A percentile compares a stretch with the other conserved stretches of the same genome.
Evolutionary conservation across 2,797 vertebrate species (phyloP).

Genomic region (Sebastes flavidus): DNA sequence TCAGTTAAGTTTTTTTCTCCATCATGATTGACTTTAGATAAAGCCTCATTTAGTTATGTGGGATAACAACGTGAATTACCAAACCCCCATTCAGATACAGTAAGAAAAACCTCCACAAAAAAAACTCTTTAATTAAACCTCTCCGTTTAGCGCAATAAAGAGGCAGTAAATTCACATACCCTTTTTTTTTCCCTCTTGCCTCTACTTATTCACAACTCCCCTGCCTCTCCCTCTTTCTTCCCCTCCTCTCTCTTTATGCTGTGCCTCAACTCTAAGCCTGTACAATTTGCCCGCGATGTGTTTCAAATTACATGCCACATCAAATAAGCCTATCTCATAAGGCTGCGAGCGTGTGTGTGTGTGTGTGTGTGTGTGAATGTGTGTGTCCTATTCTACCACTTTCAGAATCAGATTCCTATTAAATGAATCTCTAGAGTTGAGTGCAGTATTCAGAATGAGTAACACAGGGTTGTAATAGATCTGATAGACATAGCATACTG

Average conservation of each 20-base stretch:
- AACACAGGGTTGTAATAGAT: constrained; percentile 54
- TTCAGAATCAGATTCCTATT: constrained; percentile 58
- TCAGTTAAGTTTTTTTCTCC: background rate
- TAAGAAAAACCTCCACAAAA: background rate
- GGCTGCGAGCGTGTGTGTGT: background rate
- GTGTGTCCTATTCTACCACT: constrained; percentile 36
- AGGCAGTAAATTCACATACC: background rate
- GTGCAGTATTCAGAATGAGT: constrained; percentile 68
- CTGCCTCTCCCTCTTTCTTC: background rate
- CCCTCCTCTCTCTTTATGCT: constrained; percentile 11
- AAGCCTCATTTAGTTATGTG: background rate
- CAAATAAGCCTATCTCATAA: constrained; percentile 66
- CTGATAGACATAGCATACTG: constrained; percentile 58
- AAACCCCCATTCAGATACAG: background rate
- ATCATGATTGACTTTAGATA: background rate
- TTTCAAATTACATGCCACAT: constrained; percentile 77
- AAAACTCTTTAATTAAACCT: background rate
- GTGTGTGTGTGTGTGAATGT: constrained; percentile 16
- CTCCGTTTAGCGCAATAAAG: background rate
- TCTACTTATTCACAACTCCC: background rate
- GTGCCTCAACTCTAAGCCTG: constrained; percentile 21
- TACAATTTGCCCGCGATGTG: constrained; percentile 64
- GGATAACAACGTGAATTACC: background rate
- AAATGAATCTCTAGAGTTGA: constrained; percentile 53
- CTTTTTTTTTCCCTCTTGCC: background rate